Base-by-base conservation (phyloP, 92 coral and sea anemone genomes). In the Epizoanthus fatuus region DNA sequence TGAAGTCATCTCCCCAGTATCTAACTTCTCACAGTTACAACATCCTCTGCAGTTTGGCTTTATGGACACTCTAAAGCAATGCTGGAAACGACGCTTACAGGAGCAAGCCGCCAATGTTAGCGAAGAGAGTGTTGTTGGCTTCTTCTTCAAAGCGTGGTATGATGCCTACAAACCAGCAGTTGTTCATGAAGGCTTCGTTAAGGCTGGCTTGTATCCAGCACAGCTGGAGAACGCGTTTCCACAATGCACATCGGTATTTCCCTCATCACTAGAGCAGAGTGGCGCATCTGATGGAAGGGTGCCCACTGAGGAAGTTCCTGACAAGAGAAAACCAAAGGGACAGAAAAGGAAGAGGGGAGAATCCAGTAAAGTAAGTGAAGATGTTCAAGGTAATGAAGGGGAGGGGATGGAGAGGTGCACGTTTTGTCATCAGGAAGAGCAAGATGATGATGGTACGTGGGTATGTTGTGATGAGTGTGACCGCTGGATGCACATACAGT, bases 131-230 rank as follows among this genome's bases (percentile, higher is more conserved):
- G n/a, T 29, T 22, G 69, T 25, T 63, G n/a, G 15, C 14, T 5
- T 63, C 5, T 63, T 63, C 69, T 63, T 63, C 42, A 63, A 63
- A 63, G 69, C 69, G 7, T 63, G 69, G 69, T 29, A 29, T 15
- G 69, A 63, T 63, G 69, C 69, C 5, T 63, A 63, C 40, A 63
- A 63, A 63, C 69, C 69, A 63, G 69, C 37, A 14, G 15, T 63
- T 63, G 38, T 63, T 2, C 40, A 63, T 1, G 69, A 63, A 10
- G 69, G 69, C 15, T 63, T 63, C 38, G 8, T 32, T 38, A 29
- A 12, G 13, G 69, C 38, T 38, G 69, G 69, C 38, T 38, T 63
- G 37, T 63, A 63, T 63, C 69, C 69, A 4, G 38, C 69, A 29
- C 69, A 63, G 10, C 42, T 38, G 69, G 32, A 14, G 42, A 63